Evolutionary conservation across 2,888 invertebrate genomes (phyloP), one percentile per base, ranked within the genome.

Genomic region (Rhaphigaster nebulosa): DNA sequence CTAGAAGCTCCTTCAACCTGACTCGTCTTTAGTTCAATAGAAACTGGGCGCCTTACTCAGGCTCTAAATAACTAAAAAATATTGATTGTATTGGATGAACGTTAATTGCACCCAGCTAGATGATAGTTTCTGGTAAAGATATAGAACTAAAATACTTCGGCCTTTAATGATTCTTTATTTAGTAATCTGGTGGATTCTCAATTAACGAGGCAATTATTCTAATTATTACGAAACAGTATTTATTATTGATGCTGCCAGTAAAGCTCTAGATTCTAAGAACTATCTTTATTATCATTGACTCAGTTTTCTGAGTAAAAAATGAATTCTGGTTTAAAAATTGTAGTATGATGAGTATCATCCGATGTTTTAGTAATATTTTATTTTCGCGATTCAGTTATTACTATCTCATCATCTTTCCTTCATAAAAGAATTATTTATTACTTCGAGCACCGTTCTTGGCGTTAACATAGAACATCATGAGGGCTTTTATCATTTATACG

Each of bases 241-340:
- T 38, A 38, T 23, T 38, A 38, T 76, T 20, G 0, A 76, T 23
- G 8, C 1, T 29, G 1, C 38, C 23, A 29, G 18, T 18, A 10
- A 4, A n/a, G 20, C 3, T 20, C 15, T 29, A 18, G 29, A 34
- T 18, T 18, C 18, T 23, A 38, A 1, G 6, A 76, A 76, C 20
- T 76, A 38, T 20, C 38, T 65, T 76, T 23, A 38, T 1, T 38
- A 70, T 34, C 70, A n/a, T 23, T 20, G 34, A 76, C 20, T 76
- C 20, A 23, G 0, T 34, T 70, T 29, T 95, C 95, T 92, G 95
- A 95, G 95, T 96, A 96, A 95, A 94, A 94, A 45, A 6, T 45
- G 45, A 45, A 45, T 10, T 45, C 4, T 45, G 45, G 45, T 45
- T 6, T 6, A 45, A 45, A 10, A 45, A 45, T 6, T 45, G 4